Conservation (phyloP, 2,113 vertebrate genomes). For the Lontra canadensis region DNA sequence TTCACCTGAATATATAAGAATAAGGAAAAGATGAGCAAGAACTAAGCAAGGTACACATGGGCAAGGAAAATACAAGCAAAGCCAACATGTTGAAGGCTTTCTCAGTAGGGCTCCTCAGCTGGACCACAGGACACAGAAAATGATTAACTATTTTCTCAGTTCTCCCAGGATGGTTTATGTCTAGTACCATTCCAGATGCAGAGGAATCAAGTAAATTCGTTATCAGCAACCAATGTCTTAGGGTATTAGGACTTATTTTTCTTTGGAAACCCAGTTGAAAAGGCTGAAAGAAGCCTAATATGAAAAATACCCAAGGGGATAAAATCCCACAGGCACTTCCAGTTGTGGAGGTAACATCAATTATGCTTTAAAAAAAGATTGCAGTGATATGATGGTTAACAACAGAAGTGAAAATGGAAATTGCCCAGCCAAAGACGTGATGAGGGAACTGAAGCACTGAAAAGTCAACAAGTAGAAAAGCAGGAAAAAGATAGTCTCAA, state of each 20-base stretch:
- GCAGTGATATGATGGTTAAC: background rate
- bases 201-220: background rate
- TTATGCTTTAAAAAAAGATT: background rate
- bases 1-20: too few species aligned
- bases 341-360: background rate
- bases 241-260: background rate
- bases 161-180: background rate
- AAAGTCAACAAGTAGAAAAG: background rate
- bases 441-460: background rate
- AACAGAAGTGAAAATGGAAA: background rate
- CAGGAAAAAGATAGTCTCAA: background rate
- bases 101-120: background rate
- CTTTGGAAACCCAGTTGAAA: background rate
- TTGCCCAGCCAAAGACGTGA: background rate
- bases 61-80: background rate
- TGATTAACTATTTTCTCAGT: background rate
- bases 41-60: background rate
- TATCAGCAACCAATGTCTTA: too few species aligned
- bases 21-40: background rate
- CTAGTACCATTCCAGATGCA: background rate
- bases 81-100: background rate
- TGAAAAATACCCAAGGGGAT: background rate
- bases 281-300: background rate
- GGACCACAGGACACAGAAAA: background rate
- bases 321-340: background rate